These are phyloP conservation scores for Aldrovandia affinis DNA, from an alignment of 2,797 vertebrate species.

Conservation along the genomic window DNA sequence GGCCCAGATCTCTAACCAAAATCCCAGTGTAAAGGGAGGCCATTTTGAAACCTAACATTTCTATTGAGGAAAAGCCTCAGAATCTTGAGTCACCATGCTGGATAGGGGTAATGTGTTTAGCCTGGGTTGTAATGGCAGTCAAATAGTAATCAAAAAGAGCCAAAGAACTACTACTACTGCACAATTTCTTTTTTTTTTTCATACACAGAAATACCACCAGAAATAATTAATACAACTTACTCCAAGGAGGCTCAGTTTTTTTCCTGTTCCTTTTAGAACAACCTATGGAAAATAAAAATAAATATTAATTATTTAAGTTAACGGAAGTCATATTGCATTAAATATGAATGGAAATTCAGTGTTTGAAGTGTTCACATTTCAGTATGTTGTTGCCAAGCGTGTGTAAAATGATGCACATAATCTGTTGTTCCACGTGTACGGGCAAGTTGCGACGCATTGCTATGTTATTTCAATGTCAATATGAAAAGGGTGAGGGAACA, in stretches of 20 bases:
- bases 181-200: neutral
- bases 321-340: neutral
- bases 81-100: neutral
- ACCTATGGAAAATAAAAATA: conserved; percentile 61
- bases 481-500: neutral
- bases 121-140: neutral
- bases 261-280: conserved; percentile 80
- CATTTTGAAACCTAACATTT: neutral
- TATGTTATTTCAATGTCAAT: neutral
- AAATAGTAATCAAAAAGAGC: neutral
- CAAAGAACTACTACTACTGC: neutral
- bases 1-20: too few species aligned
- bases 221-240: conserved; percentile 59
- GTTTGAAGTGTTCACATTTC: neutral
- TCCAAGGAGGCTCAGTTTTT: conserved; percentile 81
- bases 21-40: neutral
- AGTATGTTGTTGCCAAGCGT: neutral
- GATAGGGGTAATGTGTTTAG: neutral
- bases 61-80: neutral
- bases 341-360: neutral
- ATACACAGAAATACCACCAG: too few species aligned
- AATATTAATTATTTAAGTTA: neutral
- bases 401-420: neutral
- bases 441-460: too few species aligned
- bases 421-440: neutral